A percentile compares a stretch with the other conserved stretches of the same genome.
phyloP scores from a whole-genome alignment of 2,888 invertebrate species.

The Coenonympha arcania region DNA sequence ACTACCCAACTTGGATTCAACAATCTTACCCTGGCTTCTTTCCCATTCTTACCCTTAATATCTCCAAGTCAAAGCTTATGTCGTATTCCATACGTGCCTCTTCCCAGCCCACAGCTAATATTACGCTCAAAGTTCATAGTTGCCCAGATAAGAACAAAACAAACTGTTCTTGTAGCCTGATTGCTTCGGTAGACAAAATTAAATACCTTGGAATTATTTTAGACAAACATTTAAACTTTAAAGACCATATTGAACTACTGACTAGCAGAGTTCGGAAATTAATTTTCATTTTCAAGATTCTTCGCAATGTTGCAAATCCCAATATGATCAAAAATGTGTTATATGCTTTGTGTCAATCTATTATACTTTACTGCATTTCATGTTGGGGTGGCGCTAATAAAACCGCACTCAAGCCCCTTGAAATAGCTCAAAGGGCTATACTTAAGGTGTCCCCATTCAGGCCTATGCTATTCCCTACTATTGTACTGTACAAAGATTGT shows the following conservation, averaged over 20 bases:
- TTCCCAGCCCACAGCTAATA: background rate
- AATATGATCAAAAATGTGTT: background rate
- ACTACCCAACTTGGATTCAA: background rate
- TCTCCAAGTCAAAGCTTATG: background rate
- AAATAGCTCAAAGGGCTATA: background rate
- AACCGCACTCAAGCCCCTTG: too few species aligned
- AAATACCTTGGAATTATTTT: background rate
- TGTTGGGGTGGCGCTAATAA: background rate
- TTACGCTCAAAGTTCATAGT: too few species aligned
- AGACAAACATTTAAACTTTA: background rate
- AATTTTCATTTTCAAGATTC: background rate
- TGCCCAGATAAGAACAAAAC: too few species aligned
- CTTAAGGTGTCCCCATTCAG: background rate
- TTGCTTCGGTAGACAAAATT: too few species aligned
- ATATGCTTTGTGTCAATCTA: background rate
- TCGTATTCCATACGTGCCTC: background rate
- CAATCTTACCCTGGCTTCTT: background rate
- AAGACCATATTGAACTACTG: background rate
- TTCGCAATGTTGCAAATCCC: too few species aligned
- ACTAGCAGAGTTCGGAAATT: background rate
- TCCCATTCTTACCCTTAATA: background rate
- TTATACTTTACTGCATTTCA: background rate
- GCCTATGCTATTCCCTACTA: background rate
- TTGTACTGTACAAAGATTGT: background rate
- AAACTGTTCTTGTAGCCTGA: too few species aligned